phyloP scores from a whole-genome alignment of 2,113 vertebrate genomes.

The Caracal caracal region DNA sequence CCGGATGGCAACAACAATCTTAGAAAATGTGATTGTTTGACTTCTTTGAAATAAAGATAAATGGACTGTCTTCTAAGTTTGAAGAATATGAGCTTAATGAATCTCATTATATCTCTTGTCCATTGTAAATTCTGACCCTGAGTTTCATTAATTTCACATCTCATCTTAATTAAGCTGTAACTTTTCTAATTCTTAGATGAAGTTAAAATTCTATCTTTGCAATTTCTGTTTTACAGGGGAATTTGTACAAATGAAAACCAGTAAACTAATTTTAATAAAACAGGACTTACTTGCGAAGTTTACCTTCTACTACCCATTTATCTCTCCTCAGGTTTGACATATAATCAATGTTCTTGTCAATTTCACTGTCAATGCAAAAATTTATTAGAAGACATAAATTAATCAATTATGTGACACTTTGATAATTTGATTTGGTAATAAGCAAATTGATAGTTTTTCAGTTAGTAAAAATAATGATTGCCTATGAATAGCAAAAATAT shows the following conservation, averaged over 20 bases:
- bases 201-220: constrained; percentile 44
- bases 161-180: constrained; percentile 59
- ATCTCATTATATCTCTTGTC: constrained; percentile 57
- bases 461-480: constrained; percentile 15
- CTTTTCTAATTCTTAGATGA: constrained; percentile 44
- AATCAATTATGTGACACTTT: constrained; percentile 55
- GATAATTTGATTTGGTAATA: background rate
- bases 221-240: constrained; percentile 1
- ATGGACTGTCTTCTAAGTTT: constrained; percentile 42
- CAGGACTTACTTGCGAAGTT: constrained; percentile 96
- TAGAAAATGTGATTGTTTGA: constrained; percentile 21
- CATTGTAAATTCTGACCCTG: constrained; percentile 30
- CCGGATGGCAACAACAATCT: constrained; percentile 62
- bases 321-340: constrained; percentile 98
- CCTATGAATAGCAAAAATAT: constrained; percentile 44
- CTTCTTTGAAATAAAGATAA: constrained; percentile 61
- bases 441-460: background rate
- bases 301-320: constrained; percentile 96
- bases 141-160: constrained; percentile 65
- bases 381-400: constrained; percentile 47
- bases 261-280: constrained; percentile 71
- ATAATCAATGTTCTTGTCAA: constrained; percentile 97
- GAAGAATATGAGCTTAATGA: constrained; percentile 47
- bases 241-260: background rate
- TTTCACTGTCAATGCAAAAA: constrained; percentile 92